phyloP scores from a whole-genome alignment of 2,888 invertebrate species.

The Amorpha juglandis region DNA sequence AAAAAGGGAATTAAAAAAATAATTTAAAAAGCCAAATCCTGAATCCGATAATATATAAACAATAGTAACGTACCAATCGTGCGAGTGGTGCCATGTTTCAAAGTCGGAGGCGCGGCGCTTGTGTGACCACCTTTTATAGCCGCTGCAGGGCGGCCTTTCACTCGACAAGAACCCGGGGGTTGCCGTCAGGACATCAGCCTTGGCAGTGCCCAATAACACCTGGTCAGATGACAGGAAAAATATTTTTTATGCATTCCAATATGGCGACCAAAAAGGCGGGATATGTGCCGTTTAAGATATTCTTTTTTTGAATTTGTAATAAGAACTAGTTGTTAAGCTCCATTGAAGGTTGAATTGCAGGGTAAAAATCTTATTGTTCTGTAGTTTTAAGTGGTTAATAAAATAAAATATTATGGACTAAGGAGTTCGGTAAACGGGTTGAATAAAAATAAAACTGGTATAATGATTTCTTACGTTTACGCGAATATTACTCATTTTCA shows the following conservation, averaged over 20 bases:
- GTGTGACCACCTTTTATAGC: conserved; percentile 72
- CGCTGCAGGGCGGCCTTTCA: conserved; percentile 72
- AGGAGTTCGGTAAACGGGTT: too few species aligned
- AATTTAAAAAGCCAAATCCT: conserved; percentile 2
- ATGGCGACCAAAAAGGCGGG: background rate
- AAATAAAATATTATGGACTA: too few species aligned
- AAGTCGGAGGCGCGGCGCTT: conserved; percentile 75
- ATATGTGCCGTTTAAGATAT: background rate
- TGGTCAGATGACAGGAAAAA: background rate
- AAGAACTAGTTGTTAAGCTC: background rate
- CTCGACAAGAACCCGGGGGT: conserved; percentile 52
- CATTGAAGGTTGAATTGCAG: background rate
- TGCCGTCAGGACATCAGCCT: conserved; percentile 35
- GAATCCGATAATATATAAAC: conserved; percentile 42
- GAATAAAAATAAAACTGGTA: too few species aligned
- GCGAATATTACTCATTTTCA: too few species aligned
- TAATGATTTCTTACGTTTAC: too few species aligned
- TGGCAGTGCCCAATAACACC: background rate
- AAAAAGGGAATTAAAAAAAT: background rate
- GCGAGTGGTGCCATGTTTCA: conserved; percentile 72
- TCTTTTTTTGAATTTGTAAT: conserved; percentile 8
- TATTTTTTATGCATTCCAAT: background rate
- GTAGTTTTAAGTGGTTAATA: too few species aligned
- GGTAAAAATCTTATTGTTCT: background rate
- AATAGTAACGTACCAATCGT: conserved; percentile 73